Percentiles rank a stretch among this genome's conserved stretches.
These are phyloP conservation scores for Formicarius rufipectus DNA, from an alignment of 2,113 vertebrate species.

Conservation along the genomic window DNA sequence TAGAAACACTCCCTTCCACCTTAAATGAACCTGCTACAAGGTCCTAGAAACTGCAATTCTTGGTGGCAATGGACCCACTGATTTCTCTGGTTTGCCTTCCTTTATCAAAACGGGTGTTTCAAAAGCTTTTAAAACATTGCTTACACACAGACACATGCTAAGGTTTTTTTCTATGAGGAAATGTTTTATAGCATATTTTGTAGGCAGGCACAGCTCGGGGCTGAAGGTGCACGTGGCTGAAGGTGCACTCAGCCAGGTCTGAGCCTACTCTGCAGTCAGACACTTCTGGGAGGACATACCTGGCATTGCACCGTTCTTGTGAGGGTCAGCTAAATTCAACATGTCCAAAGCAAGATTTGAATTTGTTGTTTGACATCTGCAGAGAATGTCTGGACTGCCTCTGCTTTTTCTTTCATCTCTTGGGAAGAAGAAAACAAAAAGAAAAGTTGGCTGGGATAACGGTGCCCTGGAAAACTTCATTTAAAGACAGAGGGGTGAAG, in stretches of 20 bases:
- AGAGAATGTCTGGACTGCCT: not conserved
- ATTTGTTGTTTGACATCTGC: not conserved
- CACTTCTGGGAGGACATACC: not conserved
- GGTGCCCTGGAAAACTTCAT: not conserved
- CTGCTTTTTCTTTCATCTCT: not conserved
- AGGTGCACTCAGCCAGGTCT: not conserved
- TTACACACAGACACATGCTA: not conserved
- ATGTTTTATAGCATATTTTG: not conserved
- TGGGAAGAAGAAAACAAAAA: not conserved
- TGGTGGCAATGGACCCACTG: not conserved
- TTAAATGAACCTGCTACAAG: not conserved
- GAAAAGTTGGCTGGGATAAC: not conserved
- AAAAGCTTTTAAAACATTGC: fast-evolving
- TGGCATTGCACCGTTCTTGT: not conserved
- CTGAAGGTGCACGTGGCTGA: not conserved
- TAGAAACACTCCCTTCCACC: not conserved
- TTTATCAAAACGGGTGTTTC: not conserved
- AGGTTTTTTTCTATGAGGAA: not conserved
- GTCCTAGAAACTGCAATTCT: not conserved
- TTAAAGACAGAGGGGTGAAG: not conserved
- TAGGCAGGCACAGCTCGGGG: not conserved
- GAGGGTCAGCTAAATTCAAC: not conserved
- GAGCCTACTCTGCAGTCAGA: not conserved
- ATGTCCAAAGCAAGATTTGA: not conserved
- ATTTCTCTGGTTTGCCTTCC: not conserved